Percentiles rank a stretch among this genome's conserved stretches.
phyloP scores from a whole-genome alignment of 2,888 invertebrate species.

The Drepana falcataria region DNA sequence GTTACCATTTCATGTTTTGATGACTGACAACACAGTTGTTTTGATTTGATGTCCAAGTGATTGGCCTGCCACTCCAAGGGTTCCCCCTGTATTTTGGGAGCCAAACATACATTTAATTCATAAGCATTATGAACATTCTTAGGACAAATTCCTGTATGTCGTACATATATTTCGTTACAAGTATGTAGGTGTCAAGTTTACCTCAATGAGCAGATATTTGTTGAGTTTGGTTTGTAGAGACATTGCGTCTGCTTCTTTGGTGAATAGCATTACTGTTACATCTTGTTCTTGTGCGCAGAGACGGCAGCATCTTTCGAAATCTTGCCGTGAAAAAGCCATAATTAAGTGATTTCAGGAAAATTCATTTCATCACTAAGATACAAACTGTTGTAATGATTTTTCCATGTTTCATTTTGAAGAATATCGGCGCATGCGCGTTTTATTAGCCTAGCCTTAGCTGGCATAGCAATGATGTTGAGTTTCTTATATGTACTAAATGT shows the following conservation, averaged over 20 bases:
- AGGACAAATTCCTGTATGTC: no score
- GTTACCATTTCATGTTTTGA: no score
- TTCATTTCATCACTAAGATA: slow-evolving; percentile 14
- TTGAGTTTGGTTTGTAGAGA: slow-evolving; percentile 82
- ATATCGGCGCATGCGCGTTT: slow-evolving; percentile 54
- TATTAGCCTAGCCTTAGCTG: background rate
- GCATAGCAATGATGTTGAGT: slow-evolving; percentile 37
- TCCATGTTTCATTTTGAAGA: slow-evolving; percentile 29
- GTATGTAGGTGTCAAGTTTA: slow-evolving; percentile 29
- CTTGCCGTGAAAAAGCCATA: slow-evolving; percentile 36
- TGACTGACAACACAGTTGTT: no score
- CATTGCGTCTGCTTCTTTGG: slow-evolving; percentile 81
- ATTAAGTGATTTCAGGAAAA: slow-evolving; percentile 14
- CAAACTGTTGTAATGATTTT: slow-evolving; percentile 51
- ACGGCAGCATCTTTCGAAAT: slow-evolving; percentile 77
- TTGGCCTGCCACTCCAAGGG: no score
- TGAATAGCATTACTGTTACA: slow-evolving; percentile 81
- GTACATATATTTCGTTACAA: background rate
- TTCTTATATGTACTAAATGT: slow-evolving; percentile 38
- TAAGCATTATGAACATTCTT: no score
- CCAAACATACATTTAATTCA: no score
- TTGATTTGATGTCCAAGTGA: no score
- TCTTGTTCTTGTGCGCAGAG: slow-evolving; percentile 81
- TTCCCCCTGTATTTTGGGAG: no score
- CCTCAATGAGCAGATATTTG: slow-evolving; percentile 83